A percentile compares a stretch with the other conserved stretches of the same genome.
These are phyloP conservation scores for Aurelia coerulea DNA, from an alignment of 30 jellyfish, hydroid and myxozoan genomes.

Conservation along the genomic window DNA sequence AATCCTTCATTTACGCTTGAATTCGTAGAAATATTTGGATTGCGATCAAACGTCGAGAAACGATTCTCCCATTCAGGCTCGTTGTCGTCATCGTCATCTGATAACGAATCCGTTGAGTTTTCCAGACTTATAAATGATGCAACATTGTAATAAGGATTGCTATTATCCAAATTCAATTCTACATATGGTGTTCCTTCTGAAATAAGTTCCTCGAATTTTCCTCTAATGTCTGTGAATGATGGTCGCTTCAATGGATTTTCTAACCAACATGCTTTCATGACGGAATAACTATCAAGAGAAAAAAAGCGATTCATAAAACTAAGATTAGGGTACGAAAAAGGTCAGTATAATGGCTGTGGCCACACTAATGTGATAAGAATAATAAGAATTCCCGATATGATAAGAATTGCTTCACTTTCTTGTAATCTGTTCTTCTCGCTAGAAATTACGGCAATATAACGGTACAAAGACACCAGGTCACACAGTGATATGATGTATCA, in stretches of 20 bases:
- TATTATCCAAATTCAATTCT: slow-evolving; percentile 78
- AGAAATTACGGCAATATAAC: too few relatives aligned
- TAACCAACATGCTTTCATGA: slow-evolving; percentile 97
- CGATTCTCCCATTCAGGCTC: slow-evolving; percentile 56
- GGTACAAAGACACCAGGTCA: too few relatives aligned
- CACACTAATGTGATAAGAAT: neutral
- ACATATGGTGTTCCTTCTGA: slow-evolving; percentile 88
- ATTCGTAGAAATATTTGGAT: neutral
- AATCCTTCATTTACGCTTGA: slow-evolving; percentile 3
- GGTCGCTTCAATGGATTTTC: slow-evolving; percentile 93
- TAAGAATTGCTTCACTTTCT: too few relatives aligned
- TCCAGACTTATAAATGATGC: slow-evolving; percentile 92
- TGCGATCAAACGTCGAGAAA: slow-evolving; percentile 4
- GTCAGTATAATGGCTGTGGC: too few relatives aligned
- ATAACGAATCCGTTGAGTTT: slow-evolving; percentile 12
- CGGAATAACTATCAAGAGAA: slow-evolving; percentile 62
- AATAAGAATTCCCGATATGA: neutral
- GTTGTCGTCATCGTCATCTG: slow-evolving; percentile 55
- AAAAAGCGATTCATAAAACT: neutral
- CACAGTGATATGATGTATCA: too few relatives aligned
- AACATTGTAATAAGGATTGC: slow-evolving; percentile 85
- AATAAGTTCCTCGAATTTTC: slow-evolving; percentile 71
- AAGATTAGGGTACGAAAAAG: too few relatives aligned
- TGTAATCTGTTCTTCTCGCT: too few relatives aligned
- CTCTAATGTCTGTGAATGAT: slow-evolving; percentile 88